These are phyloP conservation scores for Eira barbara DNA, from an alignment of 2,113 vertebrate genomes.

Conservation along the genomic window DNA sequence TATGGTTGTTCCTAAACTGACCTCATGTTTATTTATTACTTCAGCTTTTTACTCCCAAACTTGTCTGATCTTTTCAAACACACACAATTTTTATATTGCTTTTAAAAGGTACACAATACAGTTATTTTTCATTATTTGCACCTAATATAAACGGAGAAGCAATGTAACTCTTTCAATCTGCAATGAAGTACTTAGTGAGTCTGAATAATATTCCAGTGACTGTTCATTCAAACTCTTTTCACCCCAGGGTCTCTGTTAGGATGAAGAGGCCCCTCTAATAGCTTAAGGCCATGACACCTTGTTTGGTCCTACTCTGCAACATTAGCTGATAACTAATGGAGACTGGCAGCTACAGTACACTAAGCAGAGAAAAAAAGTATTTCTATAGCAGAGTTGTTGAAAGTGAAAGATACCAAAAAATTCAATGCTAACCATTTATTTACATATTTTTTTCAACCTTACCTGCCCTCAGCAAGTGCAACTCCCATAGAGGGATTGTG, in stretches of 20 bases:
- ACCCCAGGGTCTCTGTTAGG: conserved; percentile 70
- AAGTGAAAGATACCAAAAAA: conserved; percentile 55
- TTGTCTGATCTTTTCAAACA: conserved; percentile 64
- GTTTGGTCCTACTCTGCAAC: conserved; percentile 66
- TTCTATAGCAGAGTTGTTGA: conserved; percentile 26
- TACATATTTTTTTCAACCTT: conserved; percentile 18
- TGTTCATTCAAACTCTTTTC: conserved; percentile 73
- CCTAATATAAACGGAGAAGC: neutral
- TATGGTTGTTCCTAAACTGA: conserved; percentile 75
- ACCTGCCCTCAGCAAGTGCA: neutral
- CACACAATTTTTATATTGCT: conserved; percentile 53
- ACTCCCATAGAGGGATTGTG: neutral
- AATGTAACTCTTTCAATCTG: neutral
- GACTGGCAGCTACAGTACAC: conserved; percentile 62
- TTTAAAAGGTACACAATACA: conserved; percentile 67
- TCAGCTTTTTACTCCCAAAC: conserved; percentile 75
- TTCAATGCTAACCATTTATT: neutral
- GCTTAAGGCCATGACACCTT: conserved; percentile 4
- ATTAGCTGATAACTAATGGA: conserved; percentile 72
- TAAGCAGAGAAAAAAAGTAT: neutral
- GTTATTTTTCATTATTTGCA: conserved; percentile 64
- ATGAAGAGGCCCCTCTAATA: conserved; percentile 64
- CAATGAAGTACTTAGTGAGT: conserved; percentile 55
- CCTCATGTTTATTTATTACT: conserved; percentile 81
- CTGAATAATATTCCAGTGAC: conserved; percentile 14